Evolutionary conservation across 2,888 invertebrate species (phyloP).

Genomic region (Acanthosoma haemorrhoidale): DNA sequence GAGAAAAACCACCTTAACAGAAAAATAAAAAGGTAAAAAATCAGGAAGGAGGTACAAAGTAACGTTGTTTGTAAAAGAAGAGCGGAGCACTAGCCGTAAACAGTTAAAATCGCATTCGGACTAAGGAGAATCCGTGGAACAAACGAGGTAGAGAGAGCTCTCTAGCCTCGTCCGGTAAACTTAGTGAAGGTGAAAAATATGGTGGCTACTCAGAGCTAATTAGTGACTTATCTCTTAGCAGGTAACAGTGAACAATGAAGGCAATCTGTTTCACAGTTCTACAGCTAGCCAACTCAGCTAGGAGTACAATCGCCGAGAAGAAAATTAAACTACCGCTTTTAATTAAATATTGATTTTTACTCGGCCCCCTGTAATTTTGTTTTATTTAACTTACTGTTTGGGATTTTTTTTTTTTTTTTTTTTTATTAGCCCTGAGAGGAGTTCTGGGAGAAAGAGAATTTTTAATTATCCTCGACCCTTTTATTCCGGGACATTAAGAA

Average conservation of each 20-base stretch:
- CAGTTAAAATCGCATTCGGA: not conserved
- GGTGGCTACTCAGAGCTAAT: not conserved
- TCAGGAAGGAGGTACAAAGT: not conserved
- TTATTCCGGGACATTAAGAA: not conserved
- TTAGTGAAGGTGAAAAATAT: not conserved
- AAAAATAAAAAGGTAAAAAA: not conserved
- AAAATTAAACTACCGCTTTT: not conserved
- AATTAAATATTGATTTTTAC: constrained; percentile 10
- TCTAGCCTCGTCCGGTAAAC: not conserved
- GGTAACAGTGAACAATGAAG: not conserved
- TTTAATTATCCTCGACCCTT: not conserved
- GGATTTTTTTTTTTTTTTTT: not conserved
- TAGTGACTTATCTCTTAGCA: not conserved
- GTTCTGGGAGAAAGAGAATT: not conserved
- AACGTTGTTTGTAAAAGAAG: not conserved
- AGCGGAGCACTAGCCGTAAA: not conserved
- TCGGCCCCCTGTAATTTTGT: not conserved
- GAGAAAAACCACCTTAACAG: not conserved
- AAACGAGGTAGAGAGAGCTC: not conserved
- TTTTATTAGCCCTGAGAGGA: not conserved
- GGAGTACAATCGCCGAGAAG: not conserved
- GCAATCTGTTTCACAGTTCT: not conserved
- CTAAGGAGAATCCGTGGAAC: not conserved
- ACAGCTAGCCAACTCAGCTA: not conserved
- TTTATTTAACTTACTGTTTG: not conserved